Base-by-base conservation (phyloP, 2,888 invertebrate genomes). In the Pandemis cinnamomeana region DNA sequence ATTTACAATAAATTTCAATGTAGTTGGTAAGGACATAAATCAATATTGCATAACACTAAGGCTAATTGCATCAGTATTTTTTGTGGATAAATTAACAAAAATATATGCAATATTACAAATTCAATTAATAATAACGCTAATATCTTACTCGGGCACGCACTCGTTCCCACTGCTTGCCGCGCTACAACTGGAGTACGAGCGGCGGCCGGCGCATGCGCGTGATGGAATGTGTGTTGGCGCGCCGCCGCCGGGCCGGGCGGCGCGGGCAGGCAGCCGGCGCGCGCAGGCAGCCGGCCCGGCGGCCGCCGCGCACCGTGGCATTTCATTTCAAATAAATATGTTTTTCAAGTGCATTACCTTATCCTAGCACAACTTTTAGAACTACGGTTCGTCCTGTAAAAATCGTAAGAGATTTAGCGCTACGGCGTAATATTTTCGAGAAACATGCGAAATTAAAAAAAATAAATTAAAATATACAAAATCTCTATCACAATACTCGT, bases 401-500 rank as follows among this genome's bases (percentile, higher is more conserved):
- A 85, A 87, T 88, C 86, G 89, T 90, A 89, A 91, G 87, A 90
- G 89, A 90, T 88, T 91, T 89, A 91, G 92, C 91, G 91, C 91
- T 91, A 91, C 91, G 87, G 85, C 88, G 73, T 61, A 87, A 89
- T 88, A 81, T 82, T 83, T 83, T 82, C 87, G 89, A 91, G 87
- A 90, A 82, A 92, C 89, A 88, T 92, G 93, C 91, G 89, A 93
- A 93, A 92, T 92, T 91, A 91, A 89, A 92, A 92, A 90, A 92
- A 93, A 94, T 93, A 93, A 94, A 93, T 94, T 93, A 94, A 92
- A 93, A 93, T 93, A 94, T 93, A 94, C 93, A 94, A 93, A 93
- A 94, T 93, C 93, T 94, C 94, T 94, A 94, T 93, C 94, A 93
- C 94, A 94, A 94, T 93, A 93, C 93, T 93, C 92, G 94, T 93